A percentile compares a stretch with the other conserved stretches of the same genome.
These are phyloP conservation scores for Axinella damicornis DNA, from an alignment of 37 sponge, comb jelly and placozoan species.

Conservation along the genomic window DNA sequence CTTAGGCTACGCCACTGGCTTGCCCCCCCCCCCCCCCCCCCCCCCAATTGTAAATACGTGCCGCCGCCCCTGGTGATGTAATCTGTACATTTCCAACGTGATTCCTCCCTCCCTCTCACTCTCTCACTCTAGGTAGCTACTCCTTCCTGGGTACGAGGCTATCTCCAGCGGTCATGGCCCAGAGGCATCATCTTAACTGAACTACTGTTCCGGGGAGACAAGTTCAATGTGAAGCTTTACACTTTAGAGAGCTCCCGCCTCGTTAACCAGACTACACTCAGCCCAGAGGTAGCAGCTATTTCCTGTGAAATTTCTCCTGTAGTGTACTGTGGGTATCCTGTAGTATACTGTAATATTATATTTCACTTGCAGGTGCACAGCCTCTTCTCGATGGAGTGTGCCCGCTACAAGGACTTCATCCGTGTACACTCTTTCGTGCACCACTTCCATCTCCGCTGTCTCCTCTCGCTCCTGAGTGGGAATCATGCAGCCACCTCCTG, in stretches of 20 bases:
- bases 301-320: not conserved
- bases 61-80: no score
- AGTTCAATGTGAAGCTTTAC: conserved; percentile 72
- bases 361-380: conserved; percentile 15
- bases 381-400: conserved; percentile 80
- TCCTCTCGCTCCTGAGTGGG: conserved; percentile 30
- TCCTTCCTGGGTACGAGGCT: conserved; percentile 56
- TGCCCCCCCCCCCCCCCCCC: no score
- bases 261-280: not conserved
- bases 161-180: conserved; percentile 73
- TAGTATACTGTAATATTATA: no score
- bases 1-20: no score
- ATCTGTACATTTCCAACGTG: not conserved
- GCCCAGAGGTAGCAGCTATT: conserved; percentile 22
- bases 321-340: no score
- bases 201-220: conserved; percentile 35
- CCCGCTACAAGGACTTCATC: conserved; percentile 77
- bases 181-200: conserved; percentile 81
- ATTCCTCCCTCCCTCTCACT: not conserved
- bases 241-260: conserved; percentile 75
- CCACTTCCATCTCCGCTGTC: conserved; percentile 72
- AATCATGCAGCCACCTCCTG: conserved; percentile 10
- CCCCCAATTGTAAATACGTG: no score
- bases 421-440: conserved; percentile 89
- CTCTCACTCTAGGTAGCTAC: not conserved